A percentile compares a stretch with the other conserved stretches of the same genome.
Conservation (phyloP, 1,140 invertebrate species). For the Trialeurodes vaporariorum region DNA sequence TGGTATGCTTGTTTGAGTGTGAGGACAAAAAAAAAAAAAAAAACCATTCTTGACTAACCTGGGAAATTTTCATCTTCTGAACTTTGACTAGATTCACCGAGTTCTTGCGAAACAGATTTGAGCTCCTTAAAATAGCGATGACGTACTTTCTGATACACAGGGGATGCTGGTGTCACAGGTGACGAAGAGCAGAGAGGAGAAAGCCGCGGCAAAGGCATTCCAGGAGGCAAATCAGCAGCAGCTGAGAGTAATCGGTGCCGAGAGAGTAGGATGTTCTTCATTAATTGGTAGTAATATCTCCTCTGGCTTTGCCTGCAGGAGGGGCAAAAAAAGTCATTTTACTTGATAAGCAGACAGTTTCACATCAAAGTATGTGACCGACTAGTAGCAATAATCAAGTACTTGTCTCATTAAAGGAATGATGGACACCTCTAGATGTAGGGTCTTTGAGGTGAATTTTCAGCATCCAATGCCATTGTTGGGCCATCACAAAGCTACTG, state of each 20-base stretch:
- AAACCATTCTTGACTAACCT: constrained; percentile 25
- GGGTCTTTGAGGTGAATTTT: no score
- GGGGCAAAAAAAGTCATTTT: no score
- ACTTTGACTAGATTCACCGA: constrained; percentile 50
- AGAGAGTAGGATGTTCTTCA: constrained; percentile 48
- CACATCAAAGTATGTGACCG: no score
- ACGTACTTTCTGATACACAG: constrained; percentile 37
- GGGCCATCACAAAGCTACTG: no score
- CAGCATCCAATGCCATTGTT: no score
- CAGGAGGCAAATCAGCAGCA: constrained; percentile 20
- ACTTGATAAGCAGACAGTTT: no score
- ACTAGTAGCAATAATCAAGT: no score
- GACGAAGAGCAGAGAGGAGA: background rate
- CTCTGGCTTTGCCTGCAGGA: constrained; percentile 36
- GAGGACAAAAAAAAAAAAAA: background rate
- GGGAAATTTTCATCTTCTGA: constrained; percentile 57
- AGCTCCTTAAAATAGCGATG: constrained; percentile 43
- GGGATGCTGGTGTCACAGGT: constrained; percentile 24
- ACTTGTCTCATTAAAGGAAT: no score
- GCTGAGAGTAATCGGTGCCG: constrained; percentile 42
- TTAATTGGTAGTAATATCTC: constrained; percentile 36
- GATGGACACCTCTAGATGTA: no score
- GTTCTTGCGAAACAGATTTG: constrained; percentile 39
- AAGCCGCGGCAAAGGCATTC: constrained; percentile 29
- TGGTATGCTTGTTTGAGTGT: no score